Percentiles rank a stretch among this genome's conserved stretches.
These are phyloP conservation scores for Tigriopus californicus DNA, from an alignment of 2,888 invertebrate genomes.

Conservation along the genomic window DNA sequence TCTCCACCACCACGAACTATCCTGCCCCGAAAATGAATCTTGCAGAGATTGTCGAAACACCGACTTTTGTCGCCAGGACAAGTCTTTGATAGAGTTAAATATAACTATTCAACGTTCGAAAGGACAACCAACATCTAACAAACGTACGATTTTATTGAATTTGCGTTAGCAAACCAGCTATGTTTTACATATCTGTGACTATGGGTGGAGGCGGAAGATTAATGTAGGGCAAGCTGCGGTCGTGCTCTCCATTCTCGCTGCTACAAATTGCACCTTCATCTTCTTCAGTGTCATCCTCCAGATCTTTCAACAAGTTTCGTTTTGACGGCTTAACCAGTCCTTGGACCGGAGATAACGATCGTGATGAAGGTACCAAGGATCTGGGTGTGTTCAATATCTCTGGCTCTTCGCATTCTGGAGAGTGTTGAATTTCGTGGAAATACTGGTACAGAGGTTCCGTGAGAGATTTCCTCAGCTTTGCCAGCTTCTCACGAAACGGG, in stretches of 20 bases:
- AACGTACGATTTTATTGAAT: no score
- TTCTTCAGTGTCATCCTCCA: neutral
- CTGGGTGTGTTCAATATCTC: slow-evolving; percentile 13
- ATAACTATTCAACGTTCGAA: no score
- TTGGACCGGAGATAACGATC: neutral
- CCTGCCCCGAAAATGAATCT: no score
- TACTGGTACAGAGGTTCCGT: slow-evolving; percentile 7
- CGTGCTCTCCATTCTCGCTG: no score
- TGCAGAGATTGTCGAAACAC: no score
- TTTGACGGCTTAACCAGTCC: neutral
- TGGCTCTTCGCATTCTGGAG: slow-evolving; percentile 1
- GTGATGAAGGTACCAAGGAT: neutral
- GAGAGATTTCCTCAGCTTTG: neutral
- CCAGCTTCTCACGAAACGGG: neutral
- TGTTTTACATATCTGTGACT: neutral
- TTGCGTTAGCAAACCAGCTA: no score
- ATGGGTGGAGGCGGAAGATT: neutral
- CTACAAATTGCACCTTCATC: neutral
- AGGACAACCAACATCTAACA: no score
- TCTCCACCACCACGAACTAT: no score
- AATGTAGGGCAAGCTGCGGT: neutral
- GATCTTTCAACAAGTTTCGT: neutral
- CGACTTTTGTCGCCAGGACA: no score
- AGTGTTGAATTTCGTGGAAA: neutral
- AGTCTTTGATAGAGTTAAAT: no score